phyloP scores from a whole-genome alignment of 2,113 vertebrate genomes.

The Gallinago undulata region DNA sequence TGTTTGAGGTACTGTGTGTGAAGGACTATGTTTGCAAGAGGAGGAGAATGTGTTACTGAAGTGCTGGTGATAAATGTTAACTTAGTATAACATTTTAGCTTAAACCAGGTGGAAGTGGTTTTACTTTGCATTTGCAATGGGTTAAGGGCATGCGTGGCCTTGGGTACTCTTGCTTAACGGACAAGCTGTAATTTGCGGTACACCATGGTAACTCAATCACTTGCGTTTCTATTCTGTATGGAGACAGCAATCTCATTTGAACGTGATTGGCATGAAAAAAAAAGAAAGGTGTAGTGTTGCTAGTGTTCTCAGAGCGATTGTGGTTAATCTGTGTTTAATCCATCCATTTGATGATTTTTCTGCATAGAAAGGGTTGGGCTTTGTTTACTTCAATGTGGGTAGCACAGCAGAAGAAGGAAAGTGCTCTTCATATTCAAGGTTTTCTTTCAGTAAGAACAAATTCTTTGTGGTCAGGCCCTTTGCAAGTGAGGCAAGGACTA shows the following conservation, averaged over 20 bases:
- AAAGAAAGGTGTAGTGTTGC: neutral
- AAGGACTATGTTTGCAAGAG: neutral
- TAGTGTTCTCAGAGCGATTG: neutral
- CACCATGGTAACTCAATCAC: neutral
- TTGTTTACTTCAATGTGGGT: neutral
- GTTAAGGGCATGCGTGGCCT: neutral
- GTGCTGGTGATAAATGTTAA: neutral
- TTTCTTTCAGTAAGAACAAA: neutral
- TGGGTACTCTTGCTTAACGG: neutral
- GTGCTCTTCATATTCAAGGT: neutral
- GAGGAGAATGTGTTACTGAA: neutral
- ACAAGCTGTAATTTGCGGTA: neutral
- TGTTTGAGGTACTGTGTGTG: neutral
- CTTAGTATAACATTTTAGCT: neutral
- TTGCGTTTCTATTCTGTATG: neutral
- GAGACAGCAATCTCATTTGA: neutral
- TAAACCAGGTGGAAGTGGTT: neutral
- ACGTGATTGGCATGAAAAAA: neutral
- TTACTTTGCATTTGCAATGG: neutral
- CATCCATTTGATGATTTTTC: neutral
- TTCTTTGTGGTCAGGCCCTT: neutral
- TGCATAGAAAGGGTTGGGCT: neutral
- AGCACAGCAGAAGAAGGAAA: neutral
- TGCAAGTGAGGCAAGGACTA: neutral
- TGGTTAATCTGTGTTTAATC: neutral